These are phyloP conservation scores for Salvelinus alpinus DNA, from an alignment of 2,113 vertebrate genomes.

Conservation along the genomic window DNA sequence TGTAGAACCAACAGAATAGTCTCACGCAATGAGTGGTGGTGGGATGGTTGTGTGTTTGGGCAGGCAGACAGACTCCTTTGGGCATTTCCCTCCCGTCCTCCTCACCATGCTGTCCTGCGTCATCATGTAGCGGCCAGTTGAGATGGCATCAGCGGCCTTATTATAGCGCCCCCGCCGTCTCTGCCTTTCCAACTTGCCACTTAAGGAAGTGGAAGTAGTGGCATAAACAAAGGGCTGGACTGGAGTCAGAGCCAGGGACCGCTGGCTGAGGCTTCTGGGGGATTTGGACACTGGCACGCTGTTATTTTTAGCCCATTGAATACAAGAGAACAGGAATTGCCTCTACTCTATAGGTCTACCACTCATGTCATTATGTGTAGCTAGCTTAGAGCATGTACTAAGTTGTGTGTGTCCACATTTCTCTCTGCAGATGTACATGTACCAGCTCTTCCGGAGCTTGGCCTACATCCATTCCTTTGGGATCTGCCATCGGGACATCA, in stretches of 20 bases:
- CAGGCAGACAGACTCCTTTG: too few relatives aligned
- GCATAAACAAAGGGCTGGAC: neutral
- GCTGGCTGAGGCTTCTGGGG: too few relatives aligned
- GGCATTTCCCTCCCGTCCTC: too few relatives aligned
- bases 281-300: too few relatives aligned
- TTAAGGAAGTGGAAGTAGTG: neutral
- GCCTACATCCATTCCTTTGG: conserved; percentile 93
- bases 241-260: neutral
- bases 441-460: conserved; percentile 90
- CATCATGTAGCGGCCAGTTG: too few relatives aligned
- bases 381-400: neutral
- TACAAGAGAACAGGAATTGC: neutral
- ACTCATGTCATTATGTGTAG: neutral
- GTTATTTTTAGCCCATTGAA: too few relatives aligned
- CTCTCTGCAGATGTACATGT: conserved; percentile 84
- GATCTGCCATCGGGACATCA: conserved; percentile 92
- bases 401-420: conserved; percentile 28
- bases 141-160: neutral
- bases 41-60: too few relatives aligned
- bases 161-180: neutral
- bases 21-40: too few relatives aligned
- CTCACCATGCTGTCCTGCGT: too few relatives aligned
- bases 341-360: conserved; percentile 19
- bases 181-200: neutral
- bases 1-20: too few relatives aligned